A percentile compares a stretch with the other conserved stretches of the same genome.
Evolutionary conservation across 1,140 invertebrate species (phyloP).

Genomic region (Temnothorax curvispinosus): DNA sequence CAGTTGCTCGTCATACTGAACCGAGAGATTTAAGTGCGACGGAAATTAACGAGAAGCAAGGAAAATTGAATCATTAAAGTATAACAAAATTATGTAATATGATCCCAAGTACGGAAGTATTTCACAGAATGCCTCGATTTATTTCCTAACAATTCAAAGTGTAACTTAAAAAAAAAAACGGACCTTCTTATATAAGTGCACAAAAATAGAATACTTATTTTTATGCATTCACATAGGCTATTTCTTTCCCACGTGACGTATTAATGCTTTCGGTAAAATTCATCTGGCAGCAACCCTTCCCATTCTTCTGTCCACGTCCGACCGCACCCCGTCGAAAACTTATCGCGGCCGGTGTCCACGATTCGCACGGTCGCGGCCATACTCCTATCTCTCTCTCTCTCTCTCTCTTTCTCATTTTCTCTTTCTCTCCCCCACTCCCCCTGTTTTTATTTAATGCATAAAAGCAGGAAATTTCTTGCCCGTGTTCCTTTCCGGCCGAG

Average conservation of each 20-base stretch:
- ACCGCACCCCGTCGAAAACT: slow-evolving; percentile 40
- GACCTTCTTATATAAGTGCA: neutral
- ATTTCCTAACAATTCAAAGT: neutral
- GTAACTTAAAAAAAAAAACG: neutral
- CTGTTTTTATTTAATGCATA: slow-evolving; percentile 61
- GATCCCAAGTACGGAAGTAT: neutral
- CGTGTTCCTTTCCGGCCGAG: slow-evolving; percentile 54
- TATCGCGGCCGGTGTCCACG: slow-evolving; percentile 13
- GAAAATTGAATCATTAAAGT: neutral
- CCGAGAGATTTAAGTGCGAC: neutral
- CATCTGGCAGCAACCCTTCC: slow-evolving; percentile 34
- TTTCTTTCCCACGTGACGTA: slow-evolving; percentile 30
- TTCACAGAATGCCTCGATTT: neutral
- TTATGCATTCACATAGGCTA: neutral
- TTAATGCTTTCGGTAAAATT: slow-evolving; percentile 45
- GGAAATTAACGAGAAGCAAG: neutral
- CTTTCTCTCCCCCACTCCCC: neutral
- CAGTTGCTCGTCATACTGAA: slow-evolving; percentile 18
- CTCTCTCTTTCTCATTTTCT: neutral
- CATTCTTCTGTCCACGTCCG: slow-evolving; percentile 14
- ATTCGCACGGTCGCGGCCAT: slow-evolving; percentile 32
- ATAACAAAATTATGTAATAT: neutral
- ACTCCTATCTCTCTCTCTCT: neutral
- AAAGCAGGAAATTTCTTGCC: slow-evolving; percentile 65
- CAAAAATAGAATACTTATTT: neutral